These are phyloP conservation scores for Megatriorchis doriae DNA, from an alignment of 2,113 vertebrate species.

Conservation along the genomic window DNA sequence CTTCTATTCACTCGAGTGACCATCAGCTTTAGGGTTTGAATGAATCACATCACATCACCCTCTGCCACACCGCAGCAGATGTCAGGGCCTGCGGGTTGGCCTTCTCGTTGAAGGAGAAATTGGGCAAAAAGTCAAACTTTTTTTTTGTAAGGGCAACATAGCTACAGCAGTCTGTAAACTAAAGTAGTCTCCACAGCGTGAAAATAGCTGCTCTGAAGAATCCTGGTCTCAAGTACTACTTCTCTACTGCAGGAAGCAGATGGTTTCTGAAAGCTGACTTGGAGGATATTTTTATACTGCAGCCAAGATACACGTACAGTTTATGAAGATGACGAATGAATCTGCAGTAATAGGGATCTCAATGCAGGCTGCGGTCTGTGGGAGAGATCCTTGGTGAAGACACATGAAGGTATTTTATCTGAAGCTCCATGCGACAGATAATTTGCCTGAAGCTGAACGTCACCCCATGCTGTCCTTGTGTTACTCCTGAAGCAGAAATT, in stretches of 20 bases:
- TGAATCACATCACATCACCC: not conserved
- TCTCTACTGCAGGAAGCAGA: conserved; percentile 14
- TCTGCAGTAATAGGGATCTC: not conserved
- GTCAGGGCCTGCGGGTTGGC: not conserved
- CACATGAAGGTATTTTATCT: rapidly evolving
- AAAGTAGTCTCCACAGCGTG: not conserved
- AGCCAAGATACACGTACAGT: not conserved
- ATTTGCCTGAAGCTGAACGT: not conserved
- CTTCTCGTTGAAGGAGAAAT: not conserved
- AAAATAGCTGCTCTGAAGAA: conserved; percentile 19
- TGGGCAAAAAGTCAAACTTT: not conserved
- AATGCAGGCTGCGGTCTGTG: not conserved
- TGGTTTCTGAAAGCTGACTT: not conserved
- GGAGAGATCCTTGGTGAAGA: not conserved
- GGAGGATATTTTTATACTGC: conserved; percentile 3
- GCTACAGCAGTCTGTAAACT: not conserved
- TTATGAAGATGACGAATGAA: rapidly evolving
- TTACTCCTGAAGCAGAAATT: not conserved
- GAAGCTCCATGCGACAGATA: not conserved
- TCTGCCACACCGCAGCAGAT: not conserved
- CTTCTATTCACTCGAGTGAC: not conserved
- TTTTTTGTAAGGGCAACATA: not conserved
- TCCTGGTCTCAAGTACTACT: not conserved
- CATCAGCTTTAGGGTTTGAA: not conserved
- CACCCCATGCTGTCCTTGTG: not conserved